These are phyloP conservation scores for Phengaris arion DNA, from an alignment of 2,888 invertebrate species.

Conservation along the genomic window DNA sequence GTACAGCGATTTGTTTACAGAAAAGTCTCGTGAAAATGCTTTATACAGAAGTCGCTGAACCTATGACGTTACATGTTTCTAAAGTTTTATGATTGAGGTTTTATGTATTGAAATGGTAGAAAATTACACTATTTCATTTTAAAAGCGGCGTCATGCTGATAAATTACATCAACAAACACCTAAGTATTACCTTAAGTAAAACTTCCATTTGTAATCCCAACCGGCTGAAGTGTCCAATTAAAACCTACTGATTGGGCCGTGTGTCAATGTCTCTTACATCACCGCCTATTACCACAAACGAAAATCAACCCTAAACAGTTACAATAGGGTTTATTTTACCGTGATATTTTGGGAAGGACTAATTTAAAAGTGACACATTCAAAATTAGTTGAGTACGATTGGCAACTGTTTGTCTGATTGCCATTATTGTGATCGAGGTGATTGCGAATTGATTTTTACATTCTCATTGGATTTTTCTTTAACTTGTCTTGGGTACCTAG, in stretches of 20 bases:
- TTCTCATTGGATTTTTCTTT: not conserved
- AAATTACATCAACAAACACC: constrained; percentile 12
- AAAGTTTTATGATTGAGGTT: too few relatives aligned
- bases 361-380: constrained; percentile 36
- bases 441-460: constrained; percentile 14
- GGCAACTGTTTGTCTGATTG: constrained; percentile 28
- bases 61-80: too few relatives aligned
- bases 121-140: not conserved
- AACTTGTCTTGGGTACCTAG: too few relatives aligned
- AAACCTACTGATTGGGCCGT: constrained; percentile 42
- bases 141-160: not conserved
- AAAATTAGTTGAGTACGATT: constrained; percentile 37
- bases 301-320: not conserved
- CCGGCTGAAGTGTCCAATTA: constrained; percentile 42
- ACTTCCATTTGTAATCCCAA: constrained; percentile 31
- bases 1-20: too few relatives aligned
- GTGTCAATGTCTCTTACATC: constrained; percentile 42
- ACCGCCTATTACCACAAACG: not conserved
- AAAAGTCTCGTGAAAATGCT: too few relatives aligned
- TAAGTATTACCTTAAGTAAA: constrained; percentile 30
- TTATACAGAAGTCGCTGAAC: too few relatives aligned
- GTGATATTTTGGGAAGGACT: not conserved
- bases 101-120: too few relatives aligned
- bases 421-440: constrained; percentile 15
- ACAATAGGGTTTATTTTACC: constrained; percentile 26